Conservation (phyloP, 2,797 vertebrate genomes). For the Amblyraja radiata region DNA sequence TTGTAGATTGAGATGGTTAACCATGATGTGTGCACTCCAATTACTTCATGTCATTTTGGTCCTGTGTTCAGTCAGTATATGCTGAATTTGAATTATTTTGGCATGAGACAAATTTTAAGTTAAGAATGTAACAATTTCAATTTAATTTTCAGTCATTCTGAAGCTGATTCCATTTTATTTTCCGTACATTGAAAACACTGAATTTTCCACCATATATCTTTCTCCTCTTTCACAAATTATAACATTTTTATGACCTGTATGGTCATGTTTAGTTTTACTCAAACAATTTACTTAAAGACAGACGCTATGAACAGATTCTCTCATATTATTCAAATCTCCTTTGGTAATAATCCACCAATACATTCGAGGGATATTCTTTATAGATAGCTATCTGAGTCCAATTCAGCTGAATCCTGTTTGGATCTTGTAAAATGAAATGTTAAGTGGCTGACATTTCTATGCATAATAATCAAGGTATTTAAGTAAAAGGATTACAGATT, state of each 20-base stretch:
- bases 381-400: not conserved
- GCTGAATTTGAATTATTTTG: not conserved
- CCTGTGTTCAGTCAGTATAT: not conserved
- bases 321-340: not conserved
- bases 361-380: no score
- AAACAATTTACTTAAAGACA: no score
- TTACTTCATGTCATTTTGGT: not conserved
- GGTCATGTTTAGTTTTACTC: no score
- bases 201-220: not conserved
- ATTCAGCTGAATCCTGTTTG: not conserved
- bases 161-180: not conserved
- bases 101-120: not conserved
- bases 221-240: not conserved
- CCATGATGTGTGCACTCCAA: not conserved
- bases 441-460: not conserved
- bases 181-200: not conserved
- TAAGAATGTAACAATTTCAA: not conserved
- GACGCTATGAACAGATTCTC: not conserved
- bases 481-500: not conserved
- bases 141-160: not conserved
- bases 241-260: not conserved
- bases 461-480: not conserved
- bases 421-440: not conserved
- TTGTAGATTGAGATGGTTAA: constrained; percentile 32
- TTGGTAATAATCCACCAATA: no score